Percentiles rank a stretch among this genome's conserved stretches.
phyloP scores from a whole-genome alignment of 2,888 invertebrate species.

The Julus scanicus region DNA sequence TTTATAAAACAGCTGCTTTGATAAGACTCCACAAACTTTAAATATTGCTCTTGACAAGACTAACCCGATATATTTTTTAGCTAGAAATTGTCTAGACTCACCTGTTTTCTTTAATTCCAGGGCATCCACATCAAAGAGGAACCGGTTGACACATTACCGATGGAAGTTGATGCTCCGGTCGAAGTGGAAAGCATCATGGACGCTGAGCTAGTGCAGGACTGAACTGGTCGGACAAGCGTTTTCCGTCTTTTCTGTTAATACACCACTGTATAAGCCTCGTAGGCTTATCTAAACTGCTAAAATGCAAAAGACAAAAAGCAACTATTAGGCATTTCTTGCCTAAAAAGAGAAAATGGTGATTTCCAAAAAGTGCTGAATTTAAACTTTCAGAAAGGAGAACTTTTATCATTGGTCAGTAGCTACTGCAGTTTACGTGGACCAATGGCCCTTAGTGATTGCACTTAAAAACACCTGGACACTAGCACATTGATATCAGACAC shows the following conservation, averaged over 20 bases:
- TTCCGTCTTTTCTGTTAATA: background rate
- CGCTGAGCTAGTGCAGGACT: background rate
- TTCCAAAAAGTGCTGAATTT: background rate
- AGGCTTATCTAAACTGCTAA: background rate
- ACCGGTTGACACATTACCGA: background rate
- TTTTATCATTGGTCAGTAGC: background rate
- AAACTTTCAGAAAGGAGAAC: background rate
- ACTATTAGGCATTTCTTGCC: background rate
- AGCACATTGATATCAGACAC: background rate
- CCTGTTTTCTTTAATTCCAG: background rate
- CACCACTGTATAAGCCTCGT: background rate
- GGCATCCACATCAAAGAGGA: conserved; percentile 22
- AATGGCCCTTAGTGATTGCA: background rate
- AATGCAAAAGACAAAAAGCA: background rate
- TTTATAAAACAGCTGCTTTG: too few species aligned
- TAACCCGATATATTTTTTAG: background rate
- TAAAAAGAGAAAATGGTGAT: background rate
- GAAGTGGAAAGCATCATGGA: background rate
- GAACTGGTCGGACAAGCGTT: background rate
- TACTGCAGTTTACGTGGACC: background rate
- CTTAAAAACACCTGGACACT: background rate
- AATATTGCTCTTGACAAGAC: too few species aligned
- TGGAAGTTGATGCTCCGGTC: background rate
- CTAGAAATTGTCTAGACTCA: background rate
- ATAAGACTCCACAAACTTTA: too few species aligned